phyloP scores from a whole-genome alignment of 2,113 vertebrate genomes.

The Eurystomus gularis region DNA sequence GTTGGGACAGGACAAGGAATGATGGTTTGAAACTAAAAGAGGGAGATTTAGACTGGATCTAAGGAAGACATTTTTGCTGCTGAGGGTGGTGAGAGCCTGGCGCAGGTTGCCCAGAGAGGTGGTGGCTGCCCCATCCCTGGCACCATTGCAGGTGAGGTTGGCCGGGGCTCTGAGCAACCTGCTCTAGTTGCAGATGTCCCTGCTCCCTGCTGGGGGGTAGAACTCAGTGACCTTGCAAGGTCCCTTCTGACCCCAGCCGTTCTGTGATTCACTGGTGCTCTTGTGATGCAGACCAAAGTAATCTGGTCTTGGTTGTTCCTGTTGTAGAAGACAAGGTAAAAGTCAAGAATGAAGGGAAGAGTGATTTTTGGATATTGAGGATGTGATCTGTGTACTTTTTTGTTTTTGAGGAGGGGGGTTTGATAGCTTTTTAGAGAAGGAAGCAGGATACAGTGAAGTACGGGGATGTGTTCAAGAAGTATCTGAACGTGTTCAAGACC shows the following conservation, averaged over 20 bases:
- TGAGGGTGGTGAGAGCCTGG: too few relatives aligned
- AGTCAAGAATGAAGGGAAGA: not conserved
- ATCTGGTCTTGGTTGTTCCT: not conserved
- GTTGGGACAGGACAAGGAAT: too few relatives aligned
- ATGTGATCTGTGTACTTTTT: accelerated
- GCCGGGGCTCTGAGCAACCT: too few relatives aligned
- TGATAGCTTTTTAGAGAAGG: not conserved
- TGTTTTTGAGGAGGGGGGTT: not conserved
- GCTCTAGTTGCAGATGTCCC: too few relatives aligned
- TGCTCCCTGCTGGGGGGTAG: not conserved
- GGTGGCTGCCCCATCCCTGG: too few relatives aligned
- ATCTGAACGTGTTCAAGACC: too few relatives aligned
- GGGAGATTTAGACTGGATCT: too few relatives aligned
- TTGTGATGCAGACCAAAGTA: not conserved
- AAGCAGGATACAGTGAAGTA: not conserved
- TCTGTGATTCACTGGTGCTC: not conserved
- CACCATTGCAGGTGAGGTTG: too few relatives aligned
- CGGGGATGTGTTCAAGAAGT: too few relatives aligned
- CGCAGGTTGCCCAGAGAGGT: too few relatives aligned
- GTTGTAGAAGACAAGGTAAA: not conserved
- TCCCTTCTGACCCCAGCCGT: not conserved
- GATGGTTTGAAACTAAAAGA: too few relatives aligned
- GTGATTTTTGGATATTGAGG: not conserved
- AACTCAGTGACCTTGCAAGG: not conserved
- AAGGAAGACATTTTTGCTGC: too few relatives aligned